A percentile compares a stretch with the other conserved stretches of the same genome.
phyloP scores from a whole-genome alignment of 2,797 vertebrate species.

The Helarctos malayanus region DNA sequence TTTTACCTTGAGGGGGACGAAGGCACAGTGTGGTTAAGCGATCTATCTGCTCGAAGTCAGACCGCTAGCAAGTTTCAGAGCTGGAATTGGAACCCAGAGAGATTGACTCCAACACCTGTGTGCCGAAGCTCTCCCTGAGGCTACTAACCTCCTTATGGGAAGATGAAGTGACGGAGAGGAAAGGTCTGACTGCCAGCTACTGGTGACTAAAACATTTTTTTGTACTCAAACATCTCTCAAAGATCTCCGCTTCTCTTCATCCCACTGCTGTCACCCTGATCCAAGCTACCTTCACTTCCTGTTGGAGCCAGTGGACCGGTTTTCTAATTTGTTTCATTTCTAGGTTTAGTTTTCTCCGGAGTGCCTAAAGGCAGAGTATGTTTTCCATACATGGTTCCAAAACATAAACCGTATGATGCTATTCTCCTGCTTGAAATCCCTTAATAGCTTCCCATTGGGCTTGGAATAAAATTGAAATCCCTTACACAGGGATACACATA shows the following conservation, averaged over 20 bases:
- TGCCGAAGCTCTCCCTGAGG: neutral
- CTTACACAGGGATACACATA: neutral
- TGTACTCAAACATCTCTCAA: neutral
- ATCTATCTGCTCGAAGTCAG: neutral
- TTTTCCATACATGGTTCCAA: neutral
- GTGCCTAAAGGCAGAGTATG: neutral
- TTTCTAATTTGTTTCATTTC: slow-evolving; percentile 13
- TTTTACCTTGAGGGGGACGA: neutral
- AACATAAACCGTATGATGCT: neutral
- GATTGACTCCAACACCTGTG: neutral
- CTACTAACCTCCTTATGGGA: neutral
- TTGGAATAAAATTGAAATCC: neutral
- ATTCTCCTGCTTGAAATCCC: neutral
- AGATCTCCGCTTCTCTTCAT: neutral
- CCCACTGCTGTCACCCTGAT: neutral
- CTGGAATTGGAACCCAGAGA: neutral
- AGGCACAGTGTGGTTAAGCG: neutral
- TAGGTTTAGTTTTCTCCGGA: slow-evolving; percentile 27
- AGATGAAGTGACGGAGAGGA: neutral
- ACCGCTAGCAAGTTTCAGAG: neutral
- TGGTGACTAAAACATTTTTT: neutral
- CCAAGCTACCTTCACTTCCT: neutral
- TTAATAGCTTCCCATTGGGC: neutral
- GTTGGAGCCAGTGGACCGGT: neutral
- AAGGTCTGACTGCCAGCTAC: neutral